A percentile compares a stretch with the other conserved stretches of the same genome.
phyloP scores from a whole-genome alignment of 2,113 vertebrate genomes.

The Sebastes fasciatus region DNA sequence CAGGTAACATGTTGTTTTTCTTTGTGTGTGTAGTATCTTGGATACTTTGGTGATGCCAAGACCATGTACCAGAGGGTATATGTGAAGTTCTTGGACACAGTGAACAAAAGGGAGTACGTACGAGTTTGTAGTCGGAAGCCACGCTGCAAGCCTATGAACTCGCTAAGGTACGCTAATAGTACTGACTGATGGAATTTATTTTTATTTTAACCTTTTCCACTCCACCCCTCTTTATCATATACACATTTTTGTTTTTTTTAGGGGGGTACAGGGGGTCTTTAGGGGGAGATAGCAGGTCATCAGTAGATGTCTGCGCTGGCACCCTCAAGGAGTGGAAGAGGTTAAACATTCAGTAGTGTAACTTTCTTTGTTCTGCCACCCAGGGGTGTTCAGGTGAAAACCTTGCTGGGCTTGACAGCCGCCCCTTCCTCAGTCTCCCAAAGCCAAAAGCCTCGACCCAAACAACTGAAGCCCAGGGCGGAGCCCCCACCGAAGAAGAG shows the following conservation, averaged over 20 bases:
- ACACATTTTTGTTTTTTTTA: too few species aligned
- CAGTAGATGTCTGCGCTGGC: too few species aligned
- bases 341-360: background rate
- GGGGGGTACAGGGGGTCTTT: too few species aligned
- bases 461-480: slow-evolving; percentile 91
- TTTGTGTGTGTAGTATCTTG: slow-evolving; percentile 89
- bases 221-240: too few species aligned
- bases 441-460: slow-evolving; percentile 90
- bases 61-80: slow-evolving; percentile 97
- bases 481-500: slow-evolving; percentile 98
- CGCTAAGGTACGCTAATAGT: slow-evolving; percentile 86
- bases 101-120: slow-evolving; percentile 98
- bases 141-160: slow-evolving; percentile 91
- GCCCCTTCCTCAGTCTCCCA: slow-evolving; percentile 74
- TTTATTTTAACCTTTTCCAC: background rate
- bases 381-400: slow-evolving; percentile 84
- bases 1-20: slow-evolving; percentile 3
- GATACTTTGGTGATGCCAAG: slow-evolving; percentile 97
- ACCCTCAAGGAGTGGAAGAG: too few species aligned
- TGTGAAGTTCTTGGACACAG: slow-evolving; percentile 97
- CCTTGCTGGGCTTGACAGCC: slow-evolving; percentile 78
- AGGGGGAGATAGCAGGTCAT: too few species aligned
- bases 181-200: background rate
- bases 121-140: slow-evolving; percentile 96
- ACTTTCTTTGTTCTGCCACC: slow-evolving; percentile 14